phyloP scores from a whole-genome alignment of 23 tunicate genomes.

The Aplidium turbinatum region DNA sequence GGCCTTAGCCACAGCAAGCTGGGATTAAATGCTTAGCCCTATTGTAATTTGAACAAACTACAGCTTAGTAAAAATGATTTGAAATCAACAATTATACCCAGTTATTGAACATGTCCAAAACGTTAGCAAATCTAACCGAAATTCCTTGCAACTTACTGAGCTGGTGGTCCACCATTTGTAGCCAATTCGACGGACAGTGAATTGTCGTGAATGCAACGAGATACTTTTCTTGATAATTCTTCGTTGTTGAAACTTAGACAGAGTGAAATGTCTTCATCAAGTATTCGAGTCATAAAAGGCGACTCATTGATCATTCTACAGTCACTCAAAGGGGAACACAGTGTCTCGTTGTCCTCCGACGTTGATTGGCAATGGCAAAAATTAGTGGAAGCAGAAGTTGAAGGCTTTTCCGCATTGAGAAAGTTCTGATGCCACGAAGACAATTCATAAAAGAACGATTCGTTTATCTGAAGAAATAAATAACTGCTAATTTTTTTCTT shows the following conservation, averaged over 20 bases:
- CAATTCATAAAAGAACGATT: constrained; percentile 3
- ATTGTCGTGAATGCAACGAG: constrained; percentile 41
- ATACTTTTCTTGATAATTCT: constrained; percentile 21
- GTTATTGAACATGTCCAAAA: too few species aligned
- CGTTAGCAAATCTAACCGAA: too few species aligned
- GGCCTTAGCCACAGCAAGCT: too few species aligned
- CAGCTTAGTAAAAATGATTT: too few species aligned
- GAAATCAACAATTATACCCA: too few species aligned
- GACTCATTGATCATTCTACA: constrained; percentile 22
- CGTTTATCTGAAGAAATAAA: constrained; percentile 9
- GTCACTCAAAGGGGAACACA: neutral
- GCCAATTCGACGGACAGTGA: constrained; percentile 43
- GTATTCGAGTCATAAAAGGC: constrained; percentile 18
- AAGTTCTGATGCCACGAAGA: neutral
- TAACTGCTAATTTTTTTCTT: too few species aligned
- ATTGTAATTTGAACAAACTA: too few species aligned
- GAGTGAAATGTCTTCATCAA: constrained; percentile 36
- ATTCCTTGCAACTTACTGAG: too few species aligned
- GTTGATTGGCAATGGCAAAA: constrained; percentile 2
- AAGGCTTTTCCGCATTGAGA: neutral
- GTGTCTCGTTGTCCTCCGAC: too few species aligned
- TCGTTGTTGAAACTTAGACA: constrained; percentile 41
- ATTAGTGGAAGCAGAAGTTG: constrained; percentile 6
- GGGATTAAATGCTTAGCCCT: too few species aligned
- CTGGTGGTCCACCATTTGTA: neutral